These are phyloP conservation scores for Globia sparganii DNA, from an alignment of 2,888 invertebrate species.

Conservation along the genomic window DNA sequence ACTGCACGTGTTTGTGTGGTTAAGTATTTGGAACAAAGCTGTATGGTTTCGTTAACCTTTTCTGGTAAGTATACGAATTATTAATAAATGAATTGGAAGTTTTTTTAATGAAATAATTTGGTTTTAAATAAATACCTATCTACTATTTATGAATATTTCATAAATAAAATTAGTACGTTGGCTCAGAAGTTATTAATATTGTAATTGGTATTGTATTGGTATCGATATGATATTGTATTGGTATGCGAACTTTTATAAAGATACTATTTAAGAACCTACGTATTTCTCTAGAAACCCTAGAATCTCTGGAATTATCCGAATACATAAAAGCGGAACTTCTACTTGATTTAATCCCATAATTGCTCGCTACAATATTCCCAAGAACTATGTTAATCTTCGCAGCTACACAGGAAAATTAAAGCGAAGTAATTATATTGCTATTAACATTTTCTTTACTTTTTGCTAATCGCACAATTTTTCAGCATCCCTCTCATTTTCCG, in stretches of 20 bases:
- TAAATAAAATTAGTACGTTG: background rate
- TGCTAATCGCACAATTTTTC: constrained; percentile 65
- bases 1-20: constrained; percentile 22
- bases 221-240: background rate
- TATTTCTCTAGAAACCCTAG: background rate
- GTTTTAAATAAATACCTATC: background rate
- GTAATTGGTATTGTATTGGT: background rate
- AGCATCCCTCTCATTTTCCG: constrained; percentile 64
- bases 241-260: too few relatives aligned
- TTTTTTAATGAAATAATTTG: background rate
- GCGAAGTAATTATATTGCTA: constrained; percentile 58
- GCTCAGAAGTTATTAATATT: background rate
- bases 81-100: background rate
- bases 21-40: constrained; percentile 36
- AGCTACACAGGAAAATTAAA: constrained; percentile 44
- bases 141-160: background rate
- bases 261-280: too few relatives aligned
- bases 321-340: constrained; percentile 20
- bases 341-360: constrained; percentile 41
- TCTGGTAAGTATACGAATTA: background rate
- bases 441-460: constrained; percentile 64
- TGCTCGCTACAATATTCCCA: constrained; percentile 33
- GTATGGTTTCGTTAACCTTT: constrained; percentile 7
- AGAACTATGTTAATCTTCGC: constrained; percentile 34
- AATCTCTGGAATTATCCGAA: constrained; percentile 1